Base-by-base conservation (phyloP, 2,888 invertebrate species). In the Acanthosepion pharaonis region DNA sequence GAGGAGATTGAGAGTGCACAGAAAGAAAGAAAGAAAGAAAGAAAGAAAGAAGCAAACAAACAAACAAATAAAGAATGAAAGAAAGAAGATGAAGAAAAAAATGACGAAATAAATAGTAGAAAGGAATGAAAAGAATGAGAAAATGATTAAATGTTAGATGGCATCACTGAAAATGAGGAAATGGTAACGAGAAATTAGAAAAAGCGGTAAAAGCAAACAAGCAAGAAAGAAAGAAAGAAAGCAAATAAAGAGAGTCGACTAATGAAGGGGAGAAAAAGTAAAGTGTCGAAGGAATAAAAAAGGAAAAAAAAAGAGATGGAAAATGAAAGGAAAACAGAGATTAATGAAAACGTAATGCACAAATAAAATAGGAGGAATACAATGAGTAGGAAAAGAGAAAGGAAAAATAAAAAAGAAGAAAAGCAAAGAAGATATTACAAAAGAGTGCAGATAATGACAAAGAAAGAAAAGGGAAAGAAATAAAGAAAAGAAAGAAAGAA, bases 1-100 rank as follows among this genome's bases (percentile, higher is more conserved):
- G 18, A 9, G 9, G n/a, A 6, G n/a, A 9, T 1, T 9, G 3
- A n/a, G 8, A 3, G n/a, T 6, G 28, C 6, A n/a, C 0, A 78
- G 78, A 8, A n/a, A n/a, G n/a, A 18, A 64, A 28, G n/a, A 78
- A 11, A 78, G 2, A n/a, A n/a, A 28, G 9, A n/a, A 33, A n/a
- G n/a, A 33, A 78, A n/a, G n/a, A n/a, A 78, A 78, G 18, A 18
- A 11, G 9, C 11, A 78, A 78, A 78, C 8, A 15, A 78, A n/a
- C n/a, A n/a, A 78, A 33, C 11, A n/a, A n/a, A n/a, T 3, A n/a
- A 78, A 18, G 8, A 78, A 78, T 9, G 28, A 28, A 9, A n/a
- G 78, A n/a, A 78, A 78, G 6, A n/a, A 78, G n/a, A 28, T 8
- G 8, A 6, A 64, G 25, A 64, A 28, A 8, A 28, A 64, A 64